Conservation (phyloP, 2,113 vertebrate species). For the Equus quagga region DNA sequence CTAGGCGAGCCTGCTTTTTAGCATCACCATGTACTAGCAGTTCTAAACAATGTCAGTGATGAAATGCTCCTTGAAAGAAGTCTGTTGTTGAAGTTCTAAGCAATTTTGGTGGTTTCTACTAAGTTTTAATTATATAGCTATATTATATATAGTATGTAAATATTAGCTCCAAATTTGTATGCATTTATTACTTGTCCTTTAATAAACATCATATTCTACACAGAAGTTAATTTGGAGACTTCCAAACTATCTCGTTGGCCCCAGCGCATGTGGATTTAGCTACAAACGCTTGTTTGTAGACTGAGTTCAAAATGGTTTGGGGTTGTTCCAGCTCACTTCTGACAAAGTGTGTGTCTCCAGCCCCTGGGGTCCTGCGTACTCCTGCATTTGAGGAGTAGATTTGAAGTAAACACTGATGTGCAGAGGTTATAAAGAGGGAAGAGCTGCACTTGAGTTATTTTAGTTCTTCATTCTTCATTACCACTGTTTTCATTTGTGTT, state of each 20-base stretch:
- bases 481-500: not conserved
- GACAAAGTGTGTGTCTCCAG: not conserved
- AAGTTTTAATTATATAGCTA: not conserved
- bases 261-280: not conserved
- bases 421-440: not conserved
- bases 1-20: not conserved
- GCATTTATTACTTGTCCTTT: not conserved
- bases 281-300: not conserved
- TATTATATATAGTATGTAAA: not conserved
- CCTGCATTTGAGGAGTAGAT: not conserved
- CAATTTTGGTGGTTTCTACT: slow-evolving; percentile 4
- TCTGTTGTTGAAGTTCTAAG: not conserved
- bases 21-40: not conserved
- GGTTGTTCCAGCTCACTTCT: not conserved
- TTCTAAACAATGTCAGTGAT: not conserved
- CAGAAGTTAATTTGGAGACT: slow-evolving; percentile 31
- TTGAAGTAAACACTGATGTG: not conserved
- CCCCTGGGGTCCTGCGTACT: not conserved
- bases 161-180: not conserved
- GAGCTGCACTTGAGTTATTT: not conserved
- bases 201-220: not conserved
- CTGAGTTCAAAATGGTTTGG: not conserved
- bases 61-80: slow-evolving; percentile 25
- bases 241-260: not conserved
- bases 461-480: not conserved